Evolutionary conservation across 2,797 vertebrate species (phyloP).

Genomic region (Scarus forsteni): DNA sequence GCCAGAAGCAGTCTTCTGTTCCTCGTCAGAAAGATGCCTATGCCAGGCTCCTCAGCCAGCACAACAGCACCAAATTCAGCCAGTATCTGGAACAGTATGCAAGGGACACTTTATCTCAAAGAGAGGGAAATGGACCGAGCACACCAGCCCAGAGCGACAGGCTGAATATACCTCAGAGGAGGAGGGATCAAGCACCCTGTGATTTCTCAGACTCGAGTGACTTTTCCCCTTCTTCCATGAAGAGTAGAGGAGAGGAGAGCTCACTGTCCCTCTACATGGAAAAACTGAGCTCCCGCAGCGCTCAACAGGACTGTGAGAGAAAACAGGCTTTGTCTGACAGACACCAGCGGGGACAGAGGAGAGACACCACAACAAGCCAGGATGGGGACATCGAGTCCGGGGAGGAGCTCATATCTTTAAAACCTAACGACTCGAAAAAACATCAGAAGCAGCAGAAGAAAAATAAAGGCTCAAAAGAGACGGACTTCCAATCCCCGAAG

Average conservation of each 20-base stretch:
- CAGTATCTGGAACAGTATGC: constrained; percentile 84
- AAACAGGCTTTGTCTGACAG: constrained; percentile 55
- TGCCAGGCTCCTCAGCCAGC: constrained; percentile 86
- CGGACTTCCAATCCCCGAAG: constrained; percentile 32
- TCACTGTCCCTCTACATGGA: constrained; percentile 76
- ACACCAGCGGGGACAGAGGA: constrained; percentile 67
- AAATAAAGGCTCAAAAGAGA: constrained; percentile 60
- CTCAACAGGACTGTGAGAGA: constrained; percentile 48
- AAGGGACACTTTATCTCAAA: constrained; percentile 77
- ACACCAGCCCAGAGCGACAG: constrained; percentile 60
- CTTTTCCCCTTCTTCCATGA: constrained; percentile 66
- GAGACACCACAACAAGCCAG: constrained; percentile 70
- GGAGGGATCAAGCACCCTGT: constrained; percentile 58
- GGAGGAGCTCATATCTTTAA: constrained; percentile 60
- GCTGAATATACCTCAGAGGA: constrained; percentile 62
- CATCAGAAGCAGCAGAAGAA: constrained; percentile 74
- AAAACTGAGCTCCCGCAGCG: constrained; percentile 57
- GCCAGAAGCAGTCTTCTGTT: constrained; percentile 49
- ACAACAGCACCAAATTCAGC: constrained; percentile 87
- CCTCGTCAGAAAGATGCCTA: constrained; percentile 89
- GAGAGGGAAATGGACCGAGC: constrained; percentile 68
- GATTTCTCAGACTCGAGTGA: constrained; percentile 80
- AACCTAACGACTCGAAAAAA: constrained; percentile 56
- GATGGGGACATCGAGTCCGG: constrained; percentile 82
- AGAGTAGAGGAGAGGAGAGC: constrained; percentile 73